Base-by-base conservation (phyloP, 1,140 invertebrate species). In the Drosophila erecta region DNA sequence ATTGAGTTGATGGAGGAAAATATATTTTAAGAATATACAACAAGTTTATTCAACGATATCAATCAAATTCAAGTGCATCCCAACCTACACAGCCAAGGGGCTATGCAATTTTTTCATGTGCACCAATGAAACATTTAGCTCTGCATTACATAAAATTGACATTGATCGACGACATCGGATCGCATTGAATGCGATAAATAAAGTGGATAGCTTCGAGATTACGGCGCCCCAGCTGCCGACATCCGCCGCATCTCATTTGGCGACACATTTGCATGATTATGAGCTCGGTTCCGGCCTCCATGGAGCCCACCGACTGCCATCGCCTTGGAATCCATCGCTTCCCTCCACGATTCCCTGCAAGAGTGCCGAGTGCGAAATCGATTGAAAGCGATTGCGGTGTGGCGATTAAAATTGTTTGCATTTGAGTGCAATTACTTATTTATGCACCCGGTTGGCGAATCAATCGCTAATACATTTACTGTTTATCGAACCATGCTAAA, bases 241-340 rank as follows among this genome's bases (percentile, higher is more conserved):
- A 80, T 75, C 61, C 61, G 73, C 67, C 62, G 81, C 81, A 85
- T 85, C 73, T 80, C 73, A 85, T 85, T 81, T 76, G 56, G 61
- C 76, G 72, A 80, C 72, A 80, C 72, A 84, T 84, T 84, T 84
- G 81, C 81, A 84, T 85, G 77, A 81, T 85, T 86, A 86, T 86
- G 81, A 80, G 69, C 74, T 59, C 67, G 64, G 81, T 85, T 85
- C 81, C 81, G 81, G 81, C 70, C 40, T 15, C 17, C 66, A 50
- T 59, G 60, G 27, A 47, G 35, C 17, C 44, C 47, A 37, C 17
- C 44, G 38, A 37, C 47, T 33, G 24, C 1, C 8, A 2, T 50
- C n/a, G 49, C 27, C 30, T 33, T 44, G 12, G 41, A 44, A 20
- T 20, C 41, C 41, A 44, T 17, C 17, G 17, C 17, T 17, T 17